A percentile compares a stretch with the other conserved stretches of the same genome.
Evolutionary conservation across 2,797 vertebrate species (phyloP).

Genomic region (Pteronotus mesoamericanus): DNA sequence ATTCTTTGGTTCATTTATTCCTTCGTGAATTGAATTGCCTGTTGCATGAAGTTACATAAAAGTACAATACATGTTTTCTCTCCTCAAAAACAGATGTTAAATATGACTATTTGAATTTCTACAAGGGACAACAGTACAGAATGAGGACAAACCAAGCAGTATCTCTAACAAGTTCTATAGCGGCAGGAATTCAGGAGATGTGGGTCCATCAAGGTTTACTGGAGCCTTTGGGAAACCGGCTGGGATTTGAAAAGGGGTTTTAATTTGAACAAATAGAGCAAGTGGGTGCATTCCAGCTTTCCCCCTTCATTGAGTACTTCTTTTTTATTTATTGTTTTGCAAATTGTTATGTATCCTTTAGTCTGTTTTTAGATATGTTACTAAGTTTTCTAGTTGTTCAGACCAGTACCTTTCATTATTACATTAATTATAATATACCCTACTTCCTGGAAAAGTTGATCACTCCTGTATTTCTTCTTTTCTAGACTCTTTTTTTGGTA

Average conservation of each 20-base stretch:
- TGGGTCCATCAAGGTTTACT: not conserved
- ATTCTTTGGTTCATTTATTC: not conserved
- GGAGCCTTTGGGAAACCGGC: not conserved
- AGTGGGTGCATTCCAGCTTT: not conserved
- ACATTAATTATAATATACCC: not conserved
- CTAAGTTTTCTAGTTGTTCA: not conserved
- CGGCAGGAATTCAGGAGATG: not conserved
- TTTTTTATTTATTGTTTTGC: not conserved
- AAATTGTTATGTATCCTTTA: not conserved
- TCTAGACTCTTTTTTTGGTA: not conserved
- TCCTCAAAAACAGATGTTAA: not conserved
- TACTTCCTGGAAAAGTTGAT: not conserved
- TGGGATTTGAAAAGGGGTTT: not conserved
- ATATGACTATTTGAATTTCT: not conserved
- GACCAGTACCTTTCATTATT: not conserved
- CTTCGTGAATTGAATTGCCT: not conserved
- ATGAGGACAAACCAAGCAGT: not conserved
- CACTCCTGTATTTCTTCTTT: not conserved
- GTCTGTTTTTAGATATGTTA: not conserved
- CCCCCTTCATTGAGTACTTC: not conserved
- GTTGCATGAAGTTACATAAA: not conserved
- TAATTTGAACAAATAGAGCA: not conserved
- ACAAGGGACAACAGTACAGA: not conserved
- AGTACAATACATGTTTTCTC: not conserved
- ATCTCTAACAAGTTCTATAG: not conserved